Conservation (phyloP, 2,888 invertebrate species). For the Chymomyza procnemis region DNA sequence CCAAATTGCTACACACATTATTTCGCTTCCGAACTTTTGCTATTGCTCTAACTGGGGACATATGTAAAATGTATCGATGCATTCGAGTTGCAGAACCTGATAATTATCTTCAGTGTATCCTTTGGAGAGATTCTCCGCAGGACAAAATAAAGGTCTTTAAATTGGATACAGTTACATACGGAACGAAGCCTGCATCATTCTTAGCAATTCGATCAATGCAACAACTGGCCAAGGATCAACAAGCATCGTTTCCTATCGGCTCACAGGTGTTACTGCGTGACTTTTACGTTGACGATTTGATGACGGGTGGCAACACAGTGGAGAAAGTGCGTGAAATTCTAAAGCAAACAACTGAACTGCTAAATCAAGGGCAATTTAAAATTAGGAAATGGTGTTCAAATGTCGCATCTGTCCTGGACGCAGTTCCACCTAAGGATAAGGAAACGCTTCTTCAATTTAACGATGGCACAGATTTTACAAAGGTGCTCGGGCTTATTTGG, state of each 20-base stretch:
- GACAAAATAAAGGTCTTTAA: neutral
- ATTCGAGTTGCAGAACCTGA: too few relatives aligned
- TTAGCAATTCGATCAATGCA: conserved; percentile 2
- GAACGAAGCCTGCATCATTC: conserved; percentile 23
- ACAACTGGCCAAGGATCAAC: too few relatives aligned
- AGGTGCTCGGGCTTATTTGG: conserved; percentile 10
- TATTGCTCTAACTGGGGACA: too few relatives aligned
- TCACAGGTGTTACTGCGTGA: conserved; percentile 6
- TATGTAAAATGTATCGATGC: too few relatives aligned
- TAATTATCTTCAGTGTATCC: too few relatives aligned
- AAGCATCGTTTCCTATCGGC: neutral
- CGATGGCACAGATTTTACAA: conserved; percentile 9
- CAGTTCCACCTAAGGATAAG: neutral
- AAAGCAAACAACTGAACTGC: conserved; percentile 10
- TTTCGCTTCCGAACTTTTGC: too few relatives aligned
- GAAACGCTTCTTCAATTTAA: conserved; percentile 13
- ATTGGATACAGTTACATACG: neutral
- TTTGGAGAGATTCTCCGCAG: too few relatives aligned
- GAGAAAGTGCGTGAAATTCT: conserved; percentile 20
- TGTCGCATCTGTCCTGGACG: neutral
- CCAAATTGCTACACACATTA: too few relatives aligned
- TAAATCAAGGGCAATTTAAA: conserved; percentile 12
- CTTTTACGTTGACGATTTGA: conserved; percentile 44
- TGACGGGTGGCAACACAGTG: conserved; percentile 23
- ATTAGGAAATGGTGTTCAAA: too few relatives aligned